Conservation (phyloP, 2,113 vertebrate species). For the zebrafish (Danio rerio) region GRCz12tu NC_133196.1:18110501-18111000, state of each 20-base stretch:
- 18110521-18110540: constrained; percentile 36
- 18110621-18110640: constrained; percentile 35
- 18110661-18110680: constrained; percentile 27
- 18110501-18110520: constrained; percentile 14
- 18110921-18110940: constrained; percentile 20
- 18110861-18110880: constrained; percentile 12
- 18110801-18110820: neutral
- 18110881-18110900: constrained; percentile 25
- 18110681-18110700: constrained; percentile 36
- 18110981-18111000: neutral
- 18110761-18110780: constrained; percentile 16
- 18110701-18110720: constrained; percentile 47
- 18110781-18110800: neutral
- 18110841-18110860: constrained; percentile 20
- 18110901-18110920: constrained; percentile 20
- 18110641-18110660: constrained; percentile 28
- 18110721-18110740: constrained; percentile 36
- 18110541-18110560: constrained; percentile 19
- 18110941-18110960: constrained; percentile 38
- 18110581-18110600: constrained; percentile 36
- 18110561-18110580: constrained; percentile 35
- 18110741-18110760: constrained; percentile 19
- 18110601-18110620: constrained; percentile 19
- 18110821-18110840: constrained; percentile 11
- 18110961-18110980: neutral